Evolutionary conservation across 2,113 vertebrate species (phyloP), one percentile per base, ranked within the genome.

Genomic region (Natator depressus): DNA sequence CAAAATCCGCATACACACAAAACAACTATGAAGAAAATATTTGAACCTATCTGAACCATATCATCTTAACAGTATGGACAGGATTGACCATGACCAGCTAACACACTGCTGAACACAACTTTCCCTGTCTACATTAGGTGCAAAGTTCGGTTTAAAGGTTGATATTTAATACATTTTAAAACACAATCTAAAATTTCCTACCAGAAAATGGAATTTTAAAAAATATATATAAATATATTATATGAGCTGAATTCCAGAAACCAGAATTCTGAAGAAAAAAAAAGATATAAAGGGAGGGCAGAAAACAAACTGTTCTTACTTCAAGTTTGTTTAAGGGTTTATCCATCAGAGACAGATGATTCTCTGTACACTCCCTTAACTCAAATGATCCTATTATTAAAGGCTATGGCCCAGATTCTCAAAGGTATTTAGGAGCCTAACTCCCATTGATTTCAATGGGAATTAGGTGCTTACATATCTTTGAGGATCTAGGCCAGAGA

Each of bases 401-500:
- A 62, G 27, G 57, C 57, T 62, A 31, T 31, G 27, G 29, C 27
- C 29, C 57, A 31, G 11, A 62, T 62, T 27, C 57, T 62, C 29
- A 62, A 62, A 62, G 49, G 3, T 86, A 91, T 88, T 19, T 78
- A 87, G 57, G 7, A 88, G 2, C 5, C 9, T 89, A 79, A 80
- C 5, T 88, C 80, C 4, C 62, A 65, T 31, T 65, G 27, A 62
- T 54, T 17, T 72, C 49, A 82, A 13, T 27, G 54, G 81, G 22
- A 80, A 0, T 4, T 20, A 19, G 85, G 83, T 51, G 84, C 69
- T 20, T 11, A 22, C 12, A 11, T 20, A 76, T 12, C 6, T 11
- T 3, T 5, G 80, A 84, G 72, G 3, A 62, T 2, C 42, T 24
- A 1, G 55, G 5, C 2, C 2, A 5, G 29, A 47, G 16, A 0